Evolutionary conservation across 2,888 invertebrate species (phyloP).

Genomic region (Cinara cedri): DNA sequence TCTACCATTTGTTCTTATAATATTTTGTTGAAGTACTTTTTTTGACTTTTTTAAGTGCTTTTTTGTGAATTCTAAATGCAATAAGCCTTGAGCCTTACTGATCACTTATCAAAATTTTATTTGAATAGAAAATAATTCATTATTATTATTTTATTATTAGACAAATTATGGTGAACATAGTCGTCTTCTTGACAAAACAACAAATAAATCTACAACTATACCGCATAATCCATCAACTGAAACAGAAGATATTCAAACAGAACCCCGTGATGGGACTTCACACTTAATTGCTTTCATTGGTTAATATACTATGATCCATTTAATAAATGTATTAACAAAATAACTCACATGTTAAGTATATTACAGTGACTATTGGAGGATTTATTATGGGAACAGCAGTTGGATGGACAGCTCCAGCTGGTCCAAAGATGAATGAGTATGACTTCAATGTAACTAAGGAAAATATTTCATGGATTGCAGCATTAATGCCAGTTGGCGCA

Average conservation of each 20-base stretch:
- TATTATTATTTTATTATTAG: background rate
- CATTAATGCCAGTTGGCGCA: conserved; percentile 76
- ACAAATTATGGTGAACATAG: conserved; percentile 12
- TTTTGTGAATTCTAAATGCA: too few relatives aligned
- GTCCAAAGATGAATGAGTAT: conserved; percentile 65
- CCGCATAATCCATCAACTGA: conserved; percentile 69
- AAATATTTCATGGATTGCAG: conserved; percentile 75
- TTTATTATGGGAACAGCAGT: conserved; percentile 77
- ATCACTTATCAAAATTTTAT: too few relatives aligned
- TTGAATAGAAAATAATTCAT: too few relatives aligned
- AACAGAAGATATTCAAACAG: conserved; percentile 67
- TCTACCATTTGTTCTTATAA: too few relatives aligned
- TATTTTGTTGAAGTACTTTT: too few relatives aligned
- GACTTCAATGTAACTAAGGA: conserved; percentile 66
- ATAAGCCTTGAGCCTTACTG: too few relatives aligned
- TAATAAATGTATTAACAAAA: background rate
- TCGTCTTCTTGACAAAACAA: conserved; percentile 61
- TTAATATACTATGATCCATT: conserved; percentile 60
- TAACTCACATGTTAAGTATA: background rate
- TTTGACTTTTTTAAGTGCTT: too few relatives aligned
- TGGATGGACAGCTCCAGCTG: conserved; percentile 81
- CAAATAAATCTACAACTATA: conserved; percentile 67
- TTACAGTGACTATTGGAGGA: conserved; percentile 74
- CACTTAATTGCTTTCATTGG: conserved; percentile 72
- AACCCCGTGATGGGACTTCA: conserved; percentile 69